Evolutionary conservation across 2,888 invertebrate genomes (phyloP), one percentile per base, ranked within the genome.

Genomic region (Cyrtodaria siliqua): DNA sequence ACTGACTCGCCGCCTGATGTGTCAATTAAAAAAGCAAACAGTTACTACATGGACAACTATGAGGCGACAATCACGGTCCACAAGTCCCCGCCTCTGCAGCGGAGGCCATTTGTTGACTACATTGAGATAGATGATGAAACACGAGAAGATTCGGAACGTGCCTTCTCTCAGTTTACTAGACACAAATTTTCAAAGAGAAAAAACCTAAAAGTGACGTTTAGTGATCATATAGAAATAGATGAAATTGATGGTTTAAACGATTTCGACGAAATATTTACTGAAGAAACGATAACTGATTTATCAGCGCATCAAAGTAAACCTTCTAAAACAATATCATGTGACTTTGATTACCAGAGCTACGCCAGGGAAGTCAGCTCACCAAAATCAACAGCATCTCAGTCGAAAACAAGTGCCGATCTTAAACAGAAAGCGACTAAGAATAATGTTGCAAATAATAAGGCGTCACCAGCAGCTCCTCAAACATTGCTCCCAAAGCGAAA

Each of bases 121-220:
- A 6, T 66, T 12, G 77, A 77, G 59, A 77, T 77, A 14, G 77
- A 77, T 59, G 77, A 77, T 53, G 77, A 77, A 52, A 77, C 77
- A 6, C 50, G 20, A 38, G 63, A 72, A 29, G 50, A 66, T 14
- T n/a, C 53, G 0, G 76, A 76, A 33, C 18, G 44, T 3, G 47
- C 33, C n/a, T 57, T 49, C 20, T 29, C 57, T 12, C 33, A 33
- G 12, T 33, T 33, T 33, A 33, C 33, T 12, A 24, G 57, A 16
- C 33, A 33, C 6, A 66, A 40, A 26, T 27, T 63, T 8, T 71
- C 77, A 2, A 77, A 72, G 42, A 29, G 70, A 23, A 77, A 77
- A 57, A 77, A 77, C 38, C 60, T 77, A 24, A 53, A 60, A 33
- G 77, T 77, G 14, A 72, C 77, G 6, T 77, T 77, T 42, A 77